Conservation (phyloP, 2,888 invertebrate genomes). For the Orthosia gothica region DNA sequence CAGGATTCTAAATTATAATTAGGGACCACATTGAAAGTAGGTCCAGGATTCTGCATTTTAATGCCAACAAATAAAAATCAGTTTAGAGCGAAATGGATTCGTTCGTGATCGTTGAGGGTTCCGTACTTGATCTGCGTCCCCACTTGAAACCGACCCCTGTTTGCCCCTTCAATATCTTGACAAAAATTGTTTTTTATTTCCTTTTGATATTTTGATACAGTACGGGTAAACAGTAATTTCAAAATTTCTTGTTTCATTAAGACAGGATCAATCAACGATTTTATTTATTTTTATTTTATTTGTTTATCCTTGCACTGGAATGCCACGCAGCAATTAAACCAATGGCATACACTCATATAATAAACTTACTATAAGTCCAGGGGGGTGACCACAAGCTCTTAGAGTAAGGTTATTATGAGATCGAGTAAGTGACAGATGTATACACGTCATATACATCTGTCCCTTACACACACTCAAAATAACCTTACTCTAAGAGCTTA, state of each 20-base stretch:
- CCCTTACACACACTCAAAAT: too few species aligned
- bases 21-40: neutral
- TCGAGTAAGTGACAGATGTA: too few species aligned
- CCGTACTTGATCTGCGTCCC: constrained; percentile 17
- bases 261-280: neutral
- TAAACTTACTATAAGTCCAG: too few species aligned
- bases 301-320: too few species aligned
- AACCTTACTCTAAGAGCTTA: too few species aligned
- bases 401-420: too few species aligned
- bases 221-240: neutral
- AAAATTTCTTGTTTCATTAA: too few species aligned
- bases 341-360: too few species aligned
- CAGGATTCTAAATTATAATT: constrained; percentile 1
- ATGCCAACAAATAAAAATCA: constrained; percentile 26
- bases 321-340: too few species aligned
- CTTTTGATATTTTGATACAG: constrained; percentile 28
- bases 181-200: constrained; percentile 11
- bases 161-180: constrained; percentile 22
- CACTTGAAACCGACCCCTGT: constrained; percentile 41
- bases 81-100: constrained; percentile 37
- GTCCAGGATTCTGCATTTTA: neutral
- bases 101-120: constrained; percentile 21
- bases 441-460: too few species aligned
- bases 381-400: too few species aligned
- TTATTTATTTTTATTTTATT: too few species aligned